Percentiles rank a stretch among this genome's conserved stretches.
Conservation (phyloP, 2,888 invertebrate species). For the Pantelozetes paolii region DNA sequence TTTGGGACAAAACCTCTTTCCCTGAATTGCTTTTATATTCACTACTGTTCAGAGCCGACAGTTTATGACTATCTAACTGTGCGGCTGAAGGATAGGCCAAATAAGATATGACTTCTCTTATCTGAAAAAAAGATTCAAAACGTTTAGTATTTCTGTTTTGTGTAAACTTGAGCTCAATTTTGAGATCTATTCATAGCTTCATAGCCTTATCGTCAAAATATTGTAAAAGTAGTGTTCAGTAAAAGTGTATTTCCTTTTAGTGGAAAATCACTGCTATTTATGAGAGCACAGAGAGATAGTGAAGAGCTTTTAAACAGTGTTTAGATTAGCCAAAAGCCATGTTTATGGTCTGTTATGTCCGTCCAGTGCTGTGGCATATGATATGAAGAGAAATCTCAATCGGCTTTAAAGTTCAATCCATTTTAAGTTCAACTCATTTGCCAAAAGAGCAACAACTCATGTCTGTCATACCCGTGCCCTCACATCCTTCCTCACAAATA, state of each 20-base stretch:
- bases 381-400: neutral
- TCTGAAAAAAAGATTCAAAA: neutral
- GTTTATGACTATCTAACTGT: neutral
- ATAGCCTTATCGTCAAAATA: conserved; percentile 7
- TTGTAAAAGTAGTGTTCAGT: conserved; percentile 20
- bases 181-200: conserved; percentile 12
- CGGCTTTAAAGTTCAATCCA: conserved; percentile 3
- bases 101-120: conserved; percentile 16
- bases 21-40: neutral
- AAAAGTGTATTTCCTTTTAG: conserved; percentile 26
- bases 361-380: neutral
- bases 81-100: conserved; percentile 10
- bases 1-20: neutral
- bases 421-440: conserved; percentile 31
- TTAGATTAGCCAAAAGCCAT: conserved; percentile 27
- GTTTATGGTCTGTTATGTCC: conserved; percentile 17
- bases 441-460: conserved; percentile 29
- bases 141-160: conserved; percentile 30
- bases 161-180: conserved; percentile 29
- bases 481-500: conserved; percentile 24
- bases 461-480: conserved; percentile 26
- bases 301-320: conserved; percentile 17
- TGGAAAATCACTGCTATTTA: neutral
- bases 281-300: neutral
- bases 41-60: conserved; percentile 5